A percentile compares a stretch with the other conserved stretches of the same genome.
Conservation (phyloP, 1,140 invertebrate genomes). For the Gryon sp. region DNA sequence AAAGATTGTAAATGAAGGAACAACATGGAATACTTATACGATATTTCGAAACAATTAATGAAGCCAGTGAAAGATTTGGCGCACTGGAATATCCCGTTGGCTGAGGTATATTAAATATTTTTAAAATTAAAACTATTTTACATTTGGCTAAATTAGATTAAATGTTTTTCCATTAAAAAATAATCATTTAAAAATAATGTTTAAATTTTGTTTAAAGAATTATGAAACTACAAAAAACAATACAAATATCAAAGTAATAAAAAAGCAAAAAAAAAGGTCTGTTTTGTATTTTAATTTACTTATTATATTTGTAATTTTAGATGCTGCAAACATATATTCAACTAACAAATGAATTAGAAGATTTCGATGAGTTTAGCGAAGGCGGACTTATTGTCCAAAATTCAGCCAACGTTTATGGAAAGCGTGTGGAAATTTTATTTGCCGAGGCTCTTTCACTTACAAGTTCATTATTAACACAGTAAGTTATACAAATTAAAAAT, state of each 20-base stretch:
- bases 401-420: slow-evolving; percentile 71
- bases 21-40: slow-evolving; percentile 68
- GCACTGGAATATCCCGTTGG: slow-evolving; percentile 72
- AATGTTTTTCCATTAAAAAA: slow-evolving; percentile 13
- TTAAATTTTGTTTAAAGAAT: background rate
- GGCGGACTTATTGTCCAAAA: slow-evolving; percentile 74
- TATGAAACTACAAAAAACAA: background rate
- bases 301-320: no score
- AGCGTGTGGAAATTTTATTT: slow-evolving; percentile 70
- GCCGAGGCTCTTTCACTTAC: slow-evolving; percentile 60
- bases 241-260: no score
- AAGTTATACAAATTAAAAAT: slow-evolving; percentile 33
- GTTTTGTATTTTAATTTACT: slow-evolving; percentile 7
- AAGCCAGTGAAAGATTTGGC: slow-evolving; percentile 72
- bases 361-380: slow-evolving; percentile 72
- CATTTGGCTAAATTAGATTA: no score
- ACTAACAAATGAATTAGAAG: slow-evolving; percentile 58
- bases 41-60: slow-evolving; percentile 69
- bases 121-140: no score
- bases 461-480: slow-evolving; percentile 64
- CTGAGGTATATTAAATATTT: slow-evolving; percentile 65
- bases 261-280: no score
- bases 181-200: background rate
- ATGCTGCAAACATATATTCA: slow-evolving; percentile 68
- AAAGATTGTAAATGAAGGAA: slow-evolving; percentile 31